Evolutionary conservation across 2,797 vertebrate species (phyloP).

Genomic region (Karalla daura): DNA sequence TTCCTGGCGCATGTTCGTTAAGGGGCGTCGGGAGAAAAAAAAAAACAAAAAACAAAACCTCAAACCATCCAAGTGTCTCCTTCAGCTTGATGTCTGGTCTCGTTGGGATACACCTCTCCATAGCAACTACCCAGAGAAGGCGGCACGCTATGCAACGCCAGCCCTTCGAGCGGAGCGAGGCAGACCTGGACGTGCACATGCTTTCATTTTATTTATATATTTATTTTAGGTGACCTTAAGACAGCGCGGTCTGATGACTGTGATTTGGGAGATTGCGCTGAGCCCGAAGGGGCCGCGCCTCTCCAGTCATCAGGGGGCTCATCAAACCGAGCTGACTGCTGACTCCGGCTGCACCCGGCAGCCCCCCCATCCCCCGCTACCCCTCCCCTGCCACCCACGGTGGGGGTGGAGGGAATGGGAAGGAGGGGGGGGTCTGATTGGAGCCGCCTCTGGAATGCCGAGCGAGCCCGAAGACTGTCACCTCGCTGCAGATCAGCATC

Average conservation of each 20-base stretch:
- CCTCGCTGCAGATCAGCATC: conserved; percentile 31
- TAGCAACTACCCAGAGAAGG: conserved; percentile 37
- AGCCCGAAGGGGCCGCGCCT: conserved; percentile 47
- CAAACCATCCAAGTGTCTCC: conserved; percentile 23
- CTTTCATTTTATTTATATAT: conserved; percentile 29
- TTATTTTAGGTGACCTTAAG: conserved; percentile 57
- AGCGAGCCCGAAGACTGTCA: conserved; percentile 40
- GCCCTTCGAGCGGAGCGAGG: conserved; percentile 6
- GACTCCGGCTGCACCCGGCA: conserved; percentile 40
- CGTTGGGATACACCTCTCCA: conserved; percentile 39
- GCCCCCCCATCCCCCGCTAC: no score
- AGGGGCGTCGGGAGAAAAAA: conserved; percentile 10
- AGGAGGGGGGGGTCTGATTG: conserved; percentile 58
- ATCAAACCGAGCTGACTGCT: conserved; percentile 60
- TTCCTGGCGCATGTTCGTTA: conserved; percentile 12
- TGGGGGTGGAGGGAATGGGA: no score
- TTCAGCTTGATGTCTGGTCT: conserved; percentile 35
- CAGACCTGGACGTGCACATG: conserved; percentile 23
- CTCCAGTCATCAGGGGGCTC: conserved; percentile 57
- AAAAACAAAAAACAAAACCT: no score
- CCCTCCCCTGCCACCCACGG: no score
- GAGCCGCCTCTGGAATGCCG: conserved; percentile 61
- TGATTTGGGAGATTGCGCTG: conserved; percentile 60
- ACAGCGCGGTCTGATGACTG: conserved; percentile 51
- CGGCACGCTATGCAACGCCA: conserved; percentile 17